Evolutionary conservation across 53 echinoderm and acorn worm genomes (phyloP), one percentile per base, ranked within the genome.

Genomic region (Astropecten irregularis): DNA sequence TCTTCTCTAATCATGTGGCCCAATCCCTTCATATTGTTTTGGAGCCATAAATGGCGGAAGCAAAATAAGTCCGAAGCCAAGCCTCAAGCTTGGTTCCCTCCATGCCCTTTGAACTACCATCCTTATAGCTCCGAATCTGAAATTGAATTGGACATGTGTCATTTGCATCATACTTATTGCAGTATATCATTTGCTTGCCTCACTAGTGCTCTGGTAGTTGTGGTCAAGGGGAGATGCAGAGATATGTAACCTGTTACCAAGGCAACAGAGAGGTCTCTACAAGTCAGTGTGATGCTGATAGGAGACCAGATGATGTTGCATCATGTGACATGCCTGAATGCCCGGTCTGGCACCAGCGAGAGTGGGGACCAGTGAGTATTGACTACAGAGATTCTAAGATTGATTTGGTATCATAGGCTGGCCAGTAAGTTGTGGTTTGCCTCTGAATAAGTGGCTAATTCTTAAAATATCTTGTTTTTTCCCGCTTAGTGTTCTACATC

Each of bases 151-250:
- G n/a, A n/a, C n/a, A n/a, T n/a, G n/a, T n/a, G n/a, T n/a, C n/a
- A n/a, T n/a, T n/a, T n/a, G n/a, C n/a, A n/a, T n/a, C n/a, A n/a
- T n/a, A n/a, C n/a, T n/a, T n/a, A n/a, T n/a, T n/a, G n/a, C n/a
- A n/a, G n/a, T n/a, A n/a, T n/a, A n/a, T n/a, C n/a, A n/a, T 11
- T 42, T 42, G 42, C 6, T 42, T 51, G 10, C 53, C 15, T 60
- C 20, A 16, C 3, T 83, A 97, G 99, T 97, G 99, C 71, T 94
- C 99, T 22, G 90, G 82, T 9, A 84, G 90, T 27, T 97, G 99
- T 79, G 99, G 86, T 37, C 33, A 28, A 10, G 97, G 97, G 0
- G 63, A 82, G 34, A 87, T 88, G 32, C 73, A 48, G 4, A 66
- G 94, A 36, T 84, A 88, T 0, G 76, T 92, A 10, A 65, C 68